These are phyloP conservation scores for Pygoscelis antarcticus DNA, from an alignment of 2,113 vertebrate species.

Conservation along the genomic window DNA sequence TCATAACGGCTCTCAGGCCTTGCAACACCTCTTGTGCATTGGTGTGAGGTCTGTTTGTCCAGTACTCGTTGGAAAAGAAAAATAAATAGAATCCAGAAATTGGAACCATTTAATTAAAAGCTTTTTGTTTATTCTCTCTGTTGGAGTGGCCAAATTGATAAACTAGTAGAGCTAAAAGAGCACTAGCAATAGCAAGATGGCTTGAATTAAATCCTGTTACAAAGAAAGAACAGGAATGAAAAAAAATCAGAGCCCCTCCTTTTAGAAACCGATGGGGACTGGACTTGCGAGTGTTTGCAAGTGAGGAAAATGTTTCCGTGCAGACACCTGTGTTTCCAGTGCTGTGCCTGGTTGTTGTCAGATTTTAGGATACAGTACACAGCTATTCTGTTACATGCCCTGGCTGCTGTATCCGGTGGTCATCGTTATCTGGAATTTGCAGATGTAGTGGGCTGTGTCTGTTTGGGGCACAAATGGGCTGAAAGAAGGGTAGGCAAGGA, in stretches of 20 bases:
- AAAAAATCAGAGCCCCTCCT: neutral
- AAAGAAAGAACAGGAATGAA: neutral
- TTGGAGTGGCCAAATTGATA: neutral
- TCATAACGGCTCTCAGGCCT: neutral
- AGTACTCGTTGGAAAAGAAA: neutral
- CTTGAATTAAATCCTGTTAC: neutral
- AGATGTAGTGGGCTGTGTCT: neutral
- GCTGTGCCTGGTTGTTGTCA: no score
- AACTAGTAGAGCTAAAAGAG: neutral
- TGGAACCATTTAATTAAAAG: neutral
- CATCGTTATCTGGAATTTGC: neutral
- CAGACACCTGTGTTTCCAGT: neutral
- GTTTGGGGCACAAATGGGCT: neutral
- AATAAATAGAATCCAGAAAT: neutral
- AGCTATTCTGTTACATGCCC: neutral
- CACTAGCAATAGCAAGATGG: neutral
- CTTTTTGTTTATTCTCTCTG: neutral
- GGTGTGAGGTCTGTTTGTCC: neutral
- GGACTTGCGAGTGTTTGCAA: neutral
- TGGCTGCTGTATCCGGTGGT: neutral
- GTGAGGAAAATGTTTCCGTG: neutral
- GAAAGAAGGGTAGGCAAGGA: neutral
- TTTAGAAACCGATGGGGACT: neutral
- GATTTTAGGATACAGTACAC: neutral
- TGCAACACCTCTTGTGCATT: neutral